These are phyloP conservation scores for Rhinichthys klamathensis DNA, from an alignment of 2,113 vertebrate species.

Conservation along the genomic window DNA sequence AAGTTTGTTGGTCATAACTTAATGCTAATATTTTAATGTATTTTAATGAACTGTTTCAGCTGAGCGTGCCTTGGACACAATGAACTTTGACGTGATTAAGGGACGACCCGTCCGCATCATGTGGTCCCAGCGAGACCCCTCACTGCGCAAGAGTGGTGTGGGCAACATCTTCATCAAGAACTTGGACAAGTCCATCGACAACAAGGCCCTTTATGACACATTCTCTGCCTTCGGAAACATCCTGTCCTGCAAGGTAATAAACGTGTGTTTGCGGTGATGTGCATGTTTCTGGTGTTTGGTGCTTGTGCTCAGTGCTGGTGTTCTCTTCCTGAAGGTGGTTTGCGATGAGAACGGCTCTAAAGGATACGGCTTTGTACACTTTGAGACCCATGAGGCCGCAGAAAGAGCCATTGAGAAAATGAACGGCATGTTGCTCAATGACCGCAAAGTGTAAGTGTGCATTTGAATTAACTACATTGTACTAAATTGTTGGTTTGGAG, in stretches of 20 bases:
- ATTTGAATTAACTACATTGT: not conserved
- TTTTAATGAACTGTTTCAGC: slow-evolving; percentile 71
- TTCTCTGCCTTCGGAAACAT: slow-evolving; percentile 99
- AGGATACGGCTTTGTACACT: slow-evolving; percentile 99
- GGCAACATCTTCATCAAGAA: slow-evolving; percentile 99
- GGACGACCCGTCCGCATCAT: slow-evolving; percentile 97
- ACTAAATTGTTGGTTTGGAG: not conserved
- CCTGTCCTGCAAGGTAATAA: slow-evolving; percentile 94
- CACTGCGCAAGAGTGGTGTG: slow-evolving; percentile 95
- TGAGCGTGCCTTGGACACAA: slow-evolving; percentile 96
- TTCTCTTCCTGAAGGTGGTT: slow-evolving; percentile 83
- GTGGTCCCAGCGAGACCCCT: slow-evolving; percentile 99
- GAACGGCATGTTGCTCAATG: slow-evolving; percentile 99
- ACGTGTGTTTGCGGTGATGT: not conserved
- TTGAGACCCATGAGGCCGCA: slow-evolving; percentile 97
- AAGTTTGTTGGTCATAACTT: too few relatives aligned
- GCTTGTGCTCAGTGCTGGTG: not conserved
- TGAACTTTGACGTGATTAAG: slow-evolving; percentile 99
- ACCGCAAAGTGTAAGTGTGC: slow-evolving; percentile 97
- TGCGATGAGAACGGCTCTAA: slow-evolving; percentile 99
- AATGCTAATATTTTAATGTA: not conserved
- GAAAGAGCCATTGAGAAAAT: slow-evolving; percentile 99
- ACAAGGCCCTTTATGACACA: slow-evolving; percentile 98
- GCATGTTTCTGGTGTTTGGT: slow-evolving; percentile 36
- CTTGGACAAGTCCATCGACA: slow-evolving; percentile 98